These are phyloP conservation scores for Chelonus formosanus DNA, from an alignment of 2,888 invertebrate species.

Conservation along the genomic window DNA sequence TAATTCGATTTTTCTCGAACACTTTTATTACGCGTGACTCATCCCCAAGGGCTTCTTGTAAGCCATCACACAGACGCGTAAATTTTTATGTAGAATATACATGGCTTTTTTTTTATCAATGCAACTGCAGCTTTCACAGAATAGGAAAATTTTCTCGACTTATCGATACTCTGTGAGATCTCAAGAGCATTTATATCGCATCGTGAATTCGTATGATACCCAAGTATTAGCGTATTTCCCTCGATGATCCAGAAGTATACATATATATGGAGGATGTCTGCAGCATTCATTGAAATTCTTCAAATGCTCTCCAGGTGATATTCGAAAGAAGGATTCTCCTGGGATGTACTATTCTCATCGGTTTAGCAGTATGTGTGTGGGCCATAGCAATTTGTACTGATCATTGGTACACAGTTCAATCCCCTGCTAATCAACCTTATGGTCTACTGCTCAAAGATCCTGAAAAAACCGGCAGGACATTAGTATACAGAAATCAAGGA, in stretches of 20 bases:
- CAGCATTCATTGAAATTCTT: conserved; percentile 7
- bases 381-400: conserved; percentile 78
- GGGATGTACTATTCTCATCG: conserved; percentile 74
- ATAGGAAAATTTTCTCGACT: neutral
- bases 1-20: conserved; percentile 42
- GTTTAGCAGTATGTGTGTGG: conserved; percentile 76
- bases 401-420: conserved; percentile 74
- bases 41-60: conserved; percentile 15
- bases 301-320: conserved; percentile 64
- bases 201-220: conserved; percentile 14
- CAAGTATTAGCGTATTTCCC: conserved; percentile 2
- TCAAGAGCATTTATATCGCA: conserved; percentile 9
- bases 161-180: conserved; percentile 6
- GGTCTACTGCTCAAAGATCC: conserved; percentile 51
- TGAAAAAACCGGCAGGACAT: conserved; percentile 48
- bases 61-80: conserved; percentile 2
- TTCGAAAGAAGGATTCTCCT: conserved; percentile 78
- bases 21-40: conserved; percentile 38
- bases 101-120: conserved; percentile 1
- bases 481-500: conserved; percentile 76
- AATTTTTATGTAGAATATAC: conserved; percentile 6
- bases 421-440: conserved; percentile 48
- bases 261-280: neutral
- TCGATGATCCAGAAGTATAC: neutral
- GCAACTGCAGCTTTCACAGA: too few species aligned